Evolutionary conservation across 2,888 invertebrate species (phyloP).

Genomic region (Eristalinus sepulchralis): DNA sequence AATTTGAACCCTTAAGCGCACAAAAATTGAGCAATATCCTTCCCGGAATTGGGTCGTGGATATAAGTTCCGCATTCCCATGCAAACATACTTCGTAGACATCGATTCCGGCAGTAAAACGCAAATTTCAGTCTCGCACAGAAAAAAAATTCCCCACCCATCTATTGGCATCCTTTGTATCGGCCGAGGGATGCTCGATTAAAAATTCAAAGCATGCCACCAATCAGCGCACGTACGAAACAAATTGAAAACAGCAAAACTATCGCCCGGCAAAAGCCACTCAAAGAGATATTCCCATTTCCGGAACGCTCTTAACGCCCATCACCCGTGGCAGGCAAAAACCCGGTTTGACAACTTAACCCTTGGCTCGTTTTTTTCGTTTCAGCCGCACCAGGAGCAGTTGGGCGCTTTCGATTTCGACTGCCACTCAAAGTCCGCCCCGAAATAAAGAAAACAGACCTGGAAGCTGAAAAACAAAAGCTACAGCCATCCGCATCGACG

Average conservation of each 20-base stretch:
- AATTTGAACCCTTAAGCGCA: background rate
- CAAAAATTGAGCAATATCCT: background rate
- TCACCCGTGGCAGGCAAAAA: constrained; percentile 20
- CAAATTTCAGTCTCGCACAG: background rate
- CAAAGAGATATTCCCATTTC: constrained; percentile 9
- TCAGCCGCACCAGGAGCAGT: too few relatives aligned
- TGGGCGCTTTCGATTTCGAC: constrained; percentile 14
- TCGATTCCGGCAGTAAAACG: constrained; percentile 9
- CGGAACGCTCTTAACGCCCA: background rate
- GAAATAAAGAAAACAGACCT: background rate
- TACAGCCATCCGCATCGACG: constrained; percentile 14
- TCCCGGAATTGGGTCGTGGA: background rate
- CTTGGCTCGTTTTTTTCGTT: constrained; percentile 59
- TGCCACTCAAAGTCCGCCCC: constrained; percentile 22
- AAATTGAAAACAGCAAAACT: constrained; percentile 42
- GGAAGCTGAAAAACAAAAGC: background rate
- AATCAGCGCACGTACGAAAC: constrained; percentile 55
- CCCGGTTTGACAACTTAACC: constrained; percentile 60
- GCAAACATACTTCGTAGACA: constrained; percentile 30
- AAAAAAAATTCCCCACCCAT: background rate
- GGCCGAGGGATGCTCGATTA: constrained; percentile 7
- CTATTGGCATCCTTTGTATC: background rate
- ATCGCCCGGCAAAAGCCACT: constrained; percentile 8
- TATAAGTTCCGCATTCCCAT: background rate
- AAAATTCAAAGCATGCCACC: constrained; percentile 61